Percentiles rank a stretch among this genome's conserved stretches.
Conservation (phyloP, 2,113 vertebrate species). For the Salvelinus fontinalis region DNA sequence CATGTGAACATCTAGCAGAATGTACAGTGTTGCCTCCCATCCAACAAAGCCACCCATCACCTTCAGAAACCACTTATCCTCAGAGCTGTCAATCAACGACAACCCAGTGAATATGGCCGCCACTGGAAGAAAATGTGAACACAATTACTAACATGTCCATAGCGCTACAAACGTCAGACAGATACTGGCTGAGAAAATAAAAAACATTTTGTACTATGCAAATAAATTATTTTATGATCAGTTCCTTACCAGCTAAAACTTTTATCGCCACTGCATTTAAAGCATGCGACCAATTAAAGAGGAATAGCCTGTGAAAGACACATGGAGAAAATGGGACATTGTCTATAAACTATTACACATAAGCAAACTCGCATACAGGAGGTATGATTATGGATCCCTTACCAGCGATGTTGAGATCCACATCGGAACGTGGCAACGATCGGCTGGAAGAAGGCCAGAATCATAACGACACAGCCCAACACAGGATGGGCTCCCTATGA, state of each 20-base stretch:
- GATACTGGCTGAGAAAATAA: neutral
- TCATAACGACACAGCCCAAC: slow-evolving; percentile 60
- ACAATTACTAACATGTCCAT: neutral
- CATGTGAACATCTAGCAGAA: slow-evolving; percentile 51
- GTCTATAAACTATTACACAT: neutral
- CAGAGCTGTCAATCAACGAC: slow-evolving; percentile 48
- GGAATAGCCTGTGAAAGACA: slow-evolving; percentile 60
- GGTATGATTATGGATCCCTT: neutral
- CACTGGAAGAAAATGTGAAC: slow-evolving; percentile 52
- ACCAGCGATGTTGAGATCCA: slow-evolving; percentile 63
- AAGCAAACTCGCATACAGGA: neutral
- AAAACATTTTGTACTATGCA: neutral
- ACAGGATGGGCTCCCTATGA: slow-evolving; percentile 67
- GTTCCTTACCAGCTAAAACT: slow-evolving; percentile 66
- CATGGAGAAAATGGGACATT: too few relatives aligned
- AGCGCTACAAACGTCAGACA: neutral
- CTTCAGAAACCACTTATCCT: slow-evolving; percentile 64
- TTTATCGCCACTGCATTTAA: slow-evolving; percentile 64
- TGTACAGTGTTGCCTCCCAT: slow-evolving; percentile 68
- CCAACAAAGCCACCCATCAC: slow-evolving; percentile 75
- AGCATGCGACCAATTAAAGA: slow-evolving; percentile 71
- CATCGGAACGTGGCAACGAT: slow-evolving; percentile 59
- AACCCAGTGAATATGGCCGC: slow-evolving; percentile 75
- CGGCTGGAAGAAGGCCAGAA: slow-evolving; percentile 63
- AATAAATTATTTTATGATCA: neutral